Percentiles rank a stretch among this genome's conserved stretches.
phyloP scores from a whole-genome alignment of 2,888 invertebrate genomes.

The Eristalinus sepulchralis region DNA sequence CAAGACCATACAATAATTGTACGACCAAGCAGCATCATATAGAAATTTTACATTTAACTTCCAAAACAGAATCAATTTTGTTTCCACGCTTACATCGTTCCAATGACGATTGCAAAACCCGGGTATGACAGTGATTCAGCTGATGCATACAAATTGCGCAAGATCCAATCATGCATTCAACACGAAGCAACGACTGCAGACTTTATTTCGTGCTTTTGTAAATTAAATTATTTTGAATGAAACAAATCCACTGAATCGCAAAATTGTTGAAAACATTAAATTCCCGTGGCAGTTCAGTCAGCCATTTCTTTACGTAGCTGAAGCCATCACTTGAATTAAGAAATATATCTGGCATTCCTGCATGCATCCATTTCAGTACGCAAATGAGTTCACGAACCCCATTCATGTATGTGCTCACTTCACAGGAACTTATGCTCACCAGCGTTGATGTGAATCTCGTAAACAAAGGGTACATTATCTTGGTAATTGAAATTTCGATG shows the following conservation, averaged over 20 bases:
- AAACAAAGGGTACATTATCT: neutral
- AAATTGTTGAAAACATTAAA: slow-evolving; percentile 3
- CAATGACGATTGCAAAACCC: neutral
- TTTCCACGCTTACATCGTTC: neutral
- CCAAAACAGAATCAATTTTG: neutral
- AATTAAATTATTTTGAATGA: neutral
- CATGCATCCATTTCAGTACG: slow-evolving; percentile 23
- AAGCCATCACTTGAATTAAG: slow-evolving; percentile 15
- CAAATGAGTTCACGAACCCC: neutral
- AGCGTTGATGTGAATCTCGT: neutral
- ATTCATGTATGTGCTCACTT: neutral
- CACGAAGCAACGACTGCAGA: neutral
- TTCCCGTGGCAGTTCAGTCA: neutral
- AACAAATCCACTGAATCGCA: neutral
- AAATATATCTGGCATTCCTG: slow-evolving; percentile 12
- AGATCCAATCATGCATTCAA: neutral
- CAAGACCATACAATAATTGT: no score
- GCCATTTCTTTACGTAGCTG: neutral
- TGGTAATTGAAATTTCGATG: slow-evolving; percentile 4
- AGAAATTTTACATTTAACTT: no score
- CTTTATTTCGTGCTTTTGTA: neutral
- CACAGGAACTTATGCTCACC: neutral
- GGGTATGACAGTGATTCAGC: neutral
- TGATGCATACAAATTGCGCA: neutral
- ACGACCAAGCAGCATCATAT: no score